Evolutionary conservation across 1,140 invertebrate species (phyloP), one percentile per base, ranked within the genome.

Genomic region (Apis laboriosa): DNA sequence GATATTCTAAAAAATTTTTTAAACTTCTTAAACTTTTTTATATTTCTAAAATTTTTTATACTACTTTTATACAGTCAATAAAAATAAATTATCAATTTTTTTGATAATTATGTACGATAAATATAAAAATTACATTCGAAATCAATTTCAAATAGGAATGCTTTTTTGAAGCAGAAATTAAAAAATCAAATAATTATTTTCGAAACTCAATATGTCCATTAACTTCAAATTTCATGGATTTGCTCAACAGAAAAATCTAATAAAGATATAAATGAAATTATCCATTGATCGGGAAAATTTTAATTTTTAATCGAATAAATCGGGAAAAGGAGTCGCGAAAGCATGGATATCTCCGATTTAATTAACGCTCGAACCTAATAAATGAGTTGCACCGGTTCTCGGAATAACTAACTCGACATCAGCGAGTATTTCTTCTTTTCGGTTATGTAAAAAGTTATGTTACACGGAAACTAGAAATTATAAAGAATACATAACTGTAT

Each of bases 361-460:
- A 73, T 73, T 73, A 74, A 74, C 72, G 21, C 9, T 51, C 8
- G 8, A 63, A 28, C 56, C 13, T 73, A 60, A 61, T 51, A 61
- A 75, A 75, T 19, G 49, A 60, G n/a, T 15, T 49, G 19, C 21
- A 0, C 9, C 3, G 9, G 49, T 53, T 70, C 67, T 51, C 7
- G 21, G 49, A 68, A 9, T 63, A 11, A 28, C 19, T n/a, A n/a
- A 55, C 17, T n/a, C 55, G 15, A 15, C 7, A 43, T 43, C 64
- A 43, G 28, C 21, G 24, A 68, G n/a, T 76, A 64, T 24, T 73
- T n/a, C 19, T 43, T 51, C 67, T 74, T n/a, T 15, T 17, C 55
- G 43, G 49, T 82, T 82, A 82, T 61, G 64, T 82, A 82, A 82
- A 82, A 63, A 34, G 80, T 82, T 82, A 82, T 77, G 80, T 49